Base-by-base conservation (phyloP, 1,140 invertebrate genomes). In the Manduca sexta region DNA sequence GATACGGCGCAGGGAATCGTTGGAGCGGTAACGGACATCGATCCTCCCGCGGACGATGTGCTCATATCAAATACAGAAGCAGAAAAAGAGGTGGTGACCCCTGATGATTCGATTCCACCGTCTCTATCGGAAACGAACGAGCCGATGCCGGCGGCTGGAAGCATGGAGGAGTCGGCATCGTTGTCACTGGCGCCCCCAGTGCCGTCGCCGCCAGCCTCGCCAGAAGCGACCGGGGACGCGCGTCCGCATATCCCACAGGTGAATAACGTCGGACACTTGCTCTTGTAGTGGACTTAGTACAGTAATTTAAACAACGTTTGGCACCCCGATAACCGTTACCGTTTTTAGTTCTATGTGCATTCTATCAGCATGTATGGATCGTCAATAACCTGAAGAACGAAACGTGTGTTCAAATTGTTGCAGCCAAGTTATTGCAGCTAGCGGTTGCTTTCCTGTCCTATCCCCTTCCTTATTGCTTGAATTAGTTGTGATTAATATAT, bases 201-300 rank as follows among this genome's bases (percentile, higher is more conserved):
- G 15, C 51, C 60, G 46, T 59, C 64, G 45, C 44, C 45, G 51
- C 65, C 68, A 45, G 45, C 67, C 67, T 37, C 49, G 44, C 41
- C 52, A 51, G 26, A 56, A 52, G 37, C 40, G 48, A 44, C 55
- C 48, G 39, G 38, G 45, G 56, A 59, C 43, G 33, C 43, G 52
- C 43, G 58, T 45, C 42, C 30, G 37, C 17, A 57, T 47, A 49
- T 64, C 57, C 52, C 63, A 45, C 77, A 81, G 80, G 77, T 81
- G 80, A 84, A 72, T 86, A 82, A 70, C 54, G 64, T 26, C 62
- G 71, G 74, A 58, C 45, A 62, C 69, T 73, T 69, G 67, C 66
- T 72, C 77, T 74, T 64, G 79, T 83, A 80, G 79, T 76, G 65
- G 76, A 80, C 17, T 70, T 76, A 74, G 75, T 68, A 55, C 61